Percentiles rank a stretch among this genome's conserved stretches.
Evolutionary conservation across 2,113 vertebrate species (phyloP).

Genomic region (Coryphaenoides rupestris): DNA sequence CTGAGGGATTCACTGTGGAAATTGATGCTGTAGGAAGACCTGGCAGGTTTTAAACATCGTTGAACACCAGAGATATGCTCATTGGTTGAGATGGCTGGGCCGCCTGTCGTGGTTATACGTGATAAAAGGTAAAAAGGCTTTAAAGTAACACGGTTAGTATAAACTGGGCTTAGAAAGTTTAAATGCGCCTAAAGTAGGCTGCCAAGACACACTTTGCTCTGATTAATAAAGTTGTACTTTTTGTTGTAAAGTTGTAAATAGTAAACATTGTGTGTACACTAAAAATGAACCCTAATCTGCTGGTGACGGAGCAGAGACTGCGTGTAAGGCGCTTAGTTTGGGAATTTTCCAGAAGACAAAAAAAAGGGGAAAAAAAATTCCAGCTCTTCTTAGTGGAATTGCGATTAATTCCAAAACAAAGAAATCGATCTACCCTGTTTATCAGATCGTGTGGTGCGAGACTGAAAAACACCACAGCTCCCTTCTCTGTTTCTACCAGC

Average conservation of each 20-base stretch:
- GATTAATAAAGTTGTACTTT: too few species aligned
- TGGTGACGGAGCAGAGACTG: not conserved
- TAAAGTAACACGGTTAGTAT: too few species aligned
- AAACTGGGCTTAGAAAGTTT: not conserved
- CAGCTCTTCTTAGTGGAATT: not conserved
- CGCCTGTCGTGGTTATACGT: not conserved
- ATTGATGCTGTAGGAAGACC: constrained; percentile 72
- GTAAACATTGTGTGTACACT: not conserved
- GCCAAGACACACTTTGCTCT: too few species aligned
- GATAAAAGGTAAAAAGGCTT: not conserved
- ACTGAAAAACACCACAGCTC: not conserved
- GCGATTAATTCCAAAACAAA: not conserved
- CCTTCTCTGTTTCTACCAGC: not conserved
- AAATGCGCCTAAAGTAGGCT: not conserved
- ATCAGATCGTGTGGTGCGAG: not conserved
- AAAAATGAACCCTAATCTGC: not conserved
- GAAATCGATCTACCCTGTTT: not conserved
- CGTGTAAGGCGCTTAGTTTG: not conserved
- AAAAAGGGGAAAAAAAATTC: too few species aligned
- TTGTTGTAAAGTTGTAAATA: too few species aligned
- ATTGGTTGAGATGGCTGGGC: not conserved
- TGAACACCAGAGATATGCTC: not conserved
- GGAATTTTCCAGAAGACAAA: not conserved
- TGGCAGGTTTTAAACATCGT: not conserved
- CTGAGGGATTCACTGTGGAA: constrained; percentile 81